Base-by-base conservation (phyloP, 2,888 invertebrate genomes). In the Melipona bicolor region DNA sequence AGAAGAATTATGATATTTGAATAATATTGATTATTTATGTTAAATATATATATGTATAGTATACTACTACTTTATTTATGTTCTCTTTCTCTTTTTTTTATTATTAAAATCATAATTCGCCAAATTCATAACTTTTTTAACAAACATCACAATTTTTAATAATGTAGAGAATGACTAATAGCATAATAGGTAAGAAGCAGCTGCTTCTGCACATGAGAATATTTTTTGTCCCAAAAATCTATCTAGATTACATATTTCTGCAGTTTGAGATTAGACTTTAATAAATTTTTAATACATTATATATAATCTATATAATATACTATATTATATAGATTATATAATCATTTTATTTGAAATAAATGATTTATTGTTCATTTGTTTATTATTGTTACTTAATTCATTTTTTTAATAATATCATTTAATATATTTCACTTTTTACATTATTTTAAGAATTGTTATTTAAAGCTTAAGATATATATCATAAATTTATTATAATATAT, bases 181-280 rank as follows among this genome's bases (percentile, higher is more conserved):
- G 82, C 52, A 79, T 75, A 54, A 61, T 79, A 81, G 88, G 72
- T 87, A 70, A 81, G 78, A 87, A 83, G 87, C 92, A 92, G 92
- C 91, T 93, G 91, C 88, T 78, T 79, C 84, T 88, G 89, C 87
- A 81, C 88, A 90, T 93, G 92, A 87, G 90, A 83, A 71, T 81
- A 88, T 89, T 90, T 91, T 90, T 92, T 93, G 92, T 92, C 89
- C 91, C 84, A 87, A 81, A 90, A 88, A 79, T 83, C 82, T 78
- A 81, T 68, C 77, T 80, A 81, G 73, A 61, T 36, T 64, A 19
- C 11, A 74, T n/a, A 61, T 62, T 36, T 77, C n/a, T 68, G 27
- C 54, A 75, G 75, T 49, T 50, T 59, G 56, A 59, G 24, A 67
- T 75, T 84, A 49, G 52, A 54, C 50, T 75, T 19, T 32, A 69